A percentile compares a stretch with the other conserved stretches of the same genome.
Conservation (phyloP, 2,797 vertebrate species). For the Arnoldichthys spilopterus region DNA sequence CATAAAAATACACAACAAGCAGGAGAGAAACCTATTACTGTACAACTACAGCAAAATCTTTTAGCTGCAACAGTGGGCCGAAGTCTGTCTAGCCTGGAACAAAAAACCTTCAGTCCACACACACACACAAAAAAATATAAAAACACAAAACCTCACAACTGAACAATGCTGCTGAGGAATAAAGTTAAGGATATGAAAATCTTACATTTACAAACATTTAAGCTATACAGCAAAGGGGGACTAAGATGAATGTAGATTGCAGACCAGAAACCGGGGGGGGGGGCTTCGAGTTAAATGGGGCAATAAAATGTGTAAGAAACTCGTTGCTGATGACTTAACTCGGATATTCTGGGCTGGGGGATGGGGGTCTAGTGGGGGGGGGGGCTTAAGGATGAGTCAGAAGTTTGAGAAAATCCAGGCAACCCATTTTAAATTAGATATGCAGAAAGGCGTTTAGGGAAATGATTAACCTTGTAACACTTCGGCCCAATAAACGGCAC, state of each 20-base stretch:
- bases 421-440: background rate
- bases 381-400: slow-evolving; percentile 6
- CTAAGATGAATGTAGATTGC: too few species aligned
- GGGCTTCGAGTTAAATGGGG: too few species aligned
- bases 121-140: background rate
- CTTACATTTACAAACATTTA: too few species aligned
- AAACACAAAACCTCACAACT: background rate
- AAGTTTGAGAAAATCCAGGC: slow-evolving; percentile 11
- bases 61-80: background rate
- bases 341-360: background rate
- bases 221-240: background rate
- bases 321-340: background rate
- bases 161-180: background rate
- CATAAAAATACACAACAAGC: background rate
- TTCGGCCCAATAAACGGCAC: background rate
- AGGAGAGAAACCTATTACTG: background rate
- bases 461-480: background rate
- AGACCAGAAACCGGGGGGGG: too few species aligned
- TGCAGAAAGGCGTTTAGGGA: background rate
- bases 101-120: background rate
- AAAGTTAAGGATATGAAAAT: background rate
- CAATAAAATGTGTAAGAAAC: background rate
- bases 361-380: background rate
- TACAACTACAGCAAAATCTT: background rate
- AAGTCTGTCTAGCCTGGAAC: background rate